Evolutionary conservation across 2,113 vertebrate genomes (phyloP).

Genomic region (Thryonomys swinderianus): DNA sequence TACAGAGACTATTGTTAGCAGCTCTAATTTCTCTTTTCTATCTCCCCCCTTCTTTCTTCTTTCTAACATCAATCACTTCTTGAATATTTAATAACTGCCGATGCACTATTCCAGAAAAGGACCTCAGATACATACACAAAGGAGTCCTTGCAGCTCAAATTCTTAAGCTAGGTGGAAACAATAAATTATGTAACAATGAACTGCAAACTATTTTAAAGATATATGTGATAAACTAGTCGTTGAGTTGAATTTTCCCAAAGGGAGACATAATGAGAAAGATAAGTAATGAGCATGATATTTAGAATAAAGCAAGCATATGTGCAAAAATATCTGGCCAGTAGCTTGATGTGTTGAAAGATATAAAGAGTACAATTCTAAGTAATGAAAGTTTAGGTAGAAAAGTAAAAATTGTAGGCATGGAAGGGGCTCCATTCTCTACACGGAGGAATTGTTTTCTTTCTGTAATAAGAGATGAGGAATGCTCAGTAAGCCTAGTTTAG

Average conservation of each 20-base stretch:
- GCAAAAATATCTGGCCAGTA: background rate
- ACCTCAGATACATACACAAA: constrained; percentile 14
- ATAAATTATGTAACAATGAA: background rate
- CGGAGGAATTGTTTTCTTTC: background rate
- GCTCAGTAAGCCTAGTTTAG: background rate
- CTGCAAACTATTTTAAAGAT: background rate
- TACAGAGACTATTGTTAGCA: background rate
- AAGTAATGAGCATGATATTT: background rate
- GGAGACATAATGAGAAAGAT: background rate
- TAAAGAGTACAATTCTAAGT: background rate
- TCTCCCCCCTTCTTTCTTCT: background rate
- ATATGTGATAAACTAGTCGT: background rate
- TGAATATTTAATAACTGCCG: background rate
- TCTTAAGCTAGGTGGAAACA: background rate
- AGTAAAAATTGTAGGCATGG: background rate
- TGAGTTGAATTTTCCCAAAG: background rate
- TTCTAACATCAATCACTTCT: background rate
- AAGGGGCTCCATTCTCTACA: background rate
- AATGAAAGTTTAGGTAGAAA: background rate
- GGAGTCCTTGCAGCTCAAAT: background rate
- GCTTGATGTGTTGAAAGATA: background rate
- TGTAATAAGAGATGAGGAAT: background rate
- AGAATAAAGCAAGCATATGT: background rate
- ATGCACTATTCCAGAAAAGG: background rate
- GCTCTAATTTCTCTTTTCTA: background rate